Evolutionary conservation across 1,140 invertebrate genomes (phyloP), one percentile per base, ranked within the genome.

Genomic region (Philopotamus ludificatus): DNA sequence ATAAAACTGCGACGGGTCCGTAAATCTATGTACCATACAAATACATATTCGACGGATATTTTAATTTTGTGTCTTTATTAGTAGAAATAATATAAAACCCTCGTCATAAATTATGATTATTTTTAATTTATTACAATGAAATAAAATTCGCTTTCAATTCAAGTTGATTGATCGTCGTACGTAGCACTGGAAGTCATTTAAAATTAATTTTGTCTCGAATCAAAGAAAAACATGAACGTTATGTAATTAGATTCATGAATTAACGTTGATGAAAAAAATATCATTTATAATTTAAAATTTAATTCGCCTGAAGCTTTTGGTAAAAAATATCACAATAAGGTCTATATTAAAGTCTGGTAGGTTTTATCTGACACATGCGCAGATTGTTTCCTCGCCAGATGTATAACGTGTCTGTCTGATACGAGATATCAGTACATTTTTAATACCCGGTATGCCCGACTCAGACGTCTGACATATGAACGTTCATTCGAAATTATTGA

Each of bases 361-460:
- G 16, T 50, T 50, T 28, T 20, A 28, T 15, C 42, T 25, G 15
- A 41, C 21, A 45, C 63, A 57, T 65, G 63, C 63, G 63, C 63
- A 65, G 28, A 34, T 34, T 34, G 28, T 16, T 18, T 59, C 55
- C 9, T 23, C 18, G 28, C 28, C 55, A 59, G 39, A 59, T 59
- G 39, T 42, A 59, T 42, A 18, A 42, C 51, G 41, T 41, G 63
- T 51, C 25, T 21, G 51, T 22, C 51, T 57, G 63, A 55, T 58
- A 65, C 42, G 23, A 34, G 51, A 65, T 47, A 65, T 57, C 63
- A 34, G 25, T 16, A 28, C 63, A 65, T 49, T 65, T 55, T 65
- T 57, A 28, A 28, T 23, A 12, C 12, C 23, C 23, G 23, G 54
- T 39, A 10, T 28, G 39, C 42, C 21, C 3, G 20, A 39, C 34